Conservation (phyloP, 2,888 invertebrate genomes). For the Dastarcus helophoroides region DNA sequence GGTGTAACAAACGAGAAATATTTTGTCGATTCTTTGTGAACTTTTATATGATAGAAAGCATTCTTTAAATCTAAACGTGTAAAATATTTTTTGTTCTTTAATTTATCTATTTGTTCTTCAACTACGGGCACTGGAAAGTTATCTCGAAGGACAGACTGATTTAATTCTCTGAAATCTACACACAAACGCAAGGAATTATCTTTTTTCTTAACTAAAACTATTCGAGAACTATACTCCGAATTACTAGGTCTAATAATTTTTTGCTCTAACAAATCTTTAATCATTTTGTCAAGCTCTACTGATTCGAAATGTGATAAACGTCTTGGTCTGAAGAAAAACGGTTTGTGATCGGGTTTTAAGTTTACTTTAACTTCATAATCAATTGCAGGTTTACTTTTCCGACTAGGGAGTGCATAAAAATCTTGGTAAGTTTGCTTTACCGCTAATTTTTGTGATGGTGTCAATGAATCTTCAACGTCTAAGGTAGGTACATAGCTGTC, state of each 20-base stretch:
- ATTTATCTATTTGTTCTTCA: constrained; percentile 19
- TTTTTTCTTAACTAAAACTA: constrained; percentile 20
- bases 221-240: constrained; percentile 20
- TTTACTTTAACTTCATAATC: constrained; percentile 15
- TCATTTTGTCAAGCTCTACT: constrained; percentile 12
- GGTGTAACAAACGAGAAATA: constrained; percentile 19
- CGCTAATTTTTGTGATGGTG: too few species aligned
- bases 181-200: constrained; percentile 20
- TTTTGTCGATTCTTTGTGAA: constrained; percentile 13
- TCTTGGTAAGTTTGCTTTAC: too few species aligned
- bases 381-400: too few species aligned
- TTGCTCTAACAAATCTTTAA: constrained; percentile 13
- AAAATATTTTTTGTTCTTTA: constrained; percentile 15
- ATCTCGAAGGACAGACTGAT: constrained; percentile 19
- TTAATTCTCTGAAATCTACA: constrained; percentile 21
- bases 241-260: constrained; percentile 16
- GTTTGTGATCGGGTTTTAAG: constrained; percentile 12
- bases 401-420: too few species aligned
- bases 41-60: constrained; percentile 17
- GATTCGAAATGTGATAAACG: constrained; percentile 15
- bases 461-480: too few species aligned
- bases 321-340: constrained; percentile 13
- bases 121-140: constrained; percentile 21
- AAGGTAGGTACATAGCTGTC: too few species aligned
- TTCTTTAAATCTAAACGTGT: constrained; percentile 16